A percentile compares a stretch with the other conserved stretches of the same genome.
Conservation (phyloP, 2,888 invertebrate species). For the Myopa testacea region DNA sequence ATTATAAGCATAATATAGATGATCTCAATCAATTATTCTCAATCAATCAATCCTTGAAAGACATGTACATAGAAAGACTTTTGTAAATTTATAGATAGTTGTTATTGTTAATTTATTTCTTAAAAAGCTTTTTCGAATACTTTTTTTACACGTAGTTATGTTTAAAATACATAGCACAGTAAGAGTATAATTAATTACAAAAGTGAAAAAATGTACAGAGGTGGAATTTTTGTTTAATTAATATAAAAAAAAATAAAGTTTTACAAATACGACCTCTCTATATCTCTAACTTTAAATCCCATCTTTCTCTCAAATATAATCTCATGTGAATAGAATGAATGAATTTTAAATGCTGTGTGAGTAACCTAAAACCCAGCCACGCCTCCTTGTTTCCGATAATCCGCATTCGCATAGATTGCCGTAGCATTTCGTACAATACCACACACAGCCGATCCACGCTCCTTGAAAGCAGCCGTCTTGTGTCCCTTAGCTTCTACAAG, state of each 20-base stretch:
- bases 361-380: conserved; percentile 75
- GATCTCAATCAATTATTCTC: too few species aligned
- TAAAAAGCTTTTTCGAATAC: conserved; percentile 31
- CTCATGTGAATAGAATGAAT: conserved; percentile 31
- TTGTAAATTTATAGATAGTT: not conserved
- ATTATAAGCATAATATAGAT: too few species aligned
- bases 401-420: conserved; percentile 82
- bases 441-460: conserved; percentile 76
- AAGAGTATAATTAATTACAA: conserved; percentile 36
- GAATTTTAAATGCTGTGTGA: not conserved
- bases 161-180: conserved; percentile 20
- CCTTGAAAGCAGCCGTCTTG: conserved; percentile 71
- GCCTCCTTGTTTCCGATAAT: conserved; percentile 84
- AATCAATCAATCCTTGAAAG: too few species aligned
- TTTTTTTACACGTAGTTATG: conserved; percentile 9
- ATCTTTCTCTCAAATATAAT: conserved; percentile 19
- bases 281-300: not conserved
- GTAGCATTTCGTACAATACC: conserved; percentile 76
- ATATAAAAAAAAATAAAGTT: conserved; percentile 32
- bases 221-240: conserved; percentile 33
- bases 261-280: conserved; percentile 18
- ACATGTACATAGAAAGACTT: too few species aligned
- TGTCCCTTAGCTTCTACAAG: conserved; percentile 79
- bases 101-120: conserved; percentile 10
- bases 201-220: conserved; percentile 42